Base-by-base conservation (phyloP, 2,113 vertebrate species). In the Nyctereutes procyonoides region DNA sequence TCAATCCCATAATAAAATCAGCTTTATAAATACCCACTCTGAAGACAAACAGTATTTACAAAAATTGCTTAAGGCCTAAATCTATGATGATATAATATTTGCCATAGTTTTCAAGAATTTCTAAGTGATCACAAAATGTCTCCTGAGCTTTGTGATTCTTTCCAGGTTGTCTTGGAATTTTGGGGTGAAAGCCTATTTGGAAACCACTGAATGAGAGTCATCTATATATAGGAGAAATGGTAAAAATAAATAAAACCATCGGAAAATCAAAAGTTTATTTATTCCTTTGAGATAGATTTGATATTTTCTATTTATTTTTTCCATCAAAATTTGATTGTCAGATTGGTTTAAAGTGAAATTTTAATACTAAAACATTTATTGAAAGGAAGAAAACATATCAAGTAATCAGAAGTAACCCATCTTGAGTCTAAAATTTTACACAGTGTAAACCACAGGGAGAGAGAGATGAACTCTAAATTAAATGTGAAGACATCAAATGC, bases 221-320 rank as follows among this genome's bases (percentile, higher is more conserved):
- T 32, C 88, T 71, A 79, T 48, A 51, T 65, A n/a, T 2, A 32
- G 32, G 3, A 84, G 65, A 65, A 95, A 62, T 12, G 30, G 12
- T 35, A 88, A 71, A 77, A 71, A 35, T 56, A 94, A 62, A 63
- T 48, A 74, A 86, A 95, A 88, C 16, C 80, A 53, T 8, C 43
- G 19, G 16, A 80, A 87, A 84, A 96, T 83, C 56, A 55, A 85
- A 95, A 90, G 13, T 12, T 69, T 79, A 77, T 56, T 87, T 92
- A 48, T 56, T 91, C 30, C 30, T 96, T 82, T 60, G 22, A 14
- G 14, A 90, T 48, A 76, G 7, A 89, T 92, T 74, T 81, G 4
- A 22, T 86, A 43, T 76, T 94, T 93, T 30, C 48, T 80, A 38
- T 69, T 77, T 38, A 53, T 15, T 63, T 93, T 93, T 63, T 95